These are phyloP conservation scores for Gobio gobio DNA, from an alignment of 2,113 vertebrate species.

Conservation along the genomic window DNA sequence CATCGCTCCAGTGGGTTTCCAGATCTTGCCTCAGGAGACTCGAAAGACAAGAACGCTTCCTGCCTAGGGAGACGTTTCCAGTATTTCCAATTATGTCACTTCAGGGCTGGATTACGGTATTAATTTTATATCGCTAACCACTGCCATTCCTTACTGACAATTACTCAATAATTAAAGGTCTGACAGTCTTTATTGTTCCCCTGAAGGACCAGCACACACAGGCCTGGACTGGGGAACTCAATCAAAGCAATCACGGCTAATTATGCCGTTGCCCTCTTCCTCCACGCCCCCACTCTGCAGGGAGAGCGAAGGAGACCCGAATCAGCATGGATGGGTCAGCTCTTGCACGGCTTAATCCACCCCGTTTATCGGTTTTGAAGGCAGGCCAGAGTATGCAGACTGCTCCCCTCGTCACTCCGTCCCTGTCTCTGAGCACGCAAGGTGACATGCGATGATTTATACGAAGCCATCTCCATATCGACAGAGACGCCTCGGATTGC, in stretches of 20 bases:
- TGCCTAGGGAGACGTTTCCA: constrained; percentile 32
- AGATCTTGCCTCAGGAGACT: constrained; percentile 40
- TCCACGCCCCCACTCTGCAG: constrained; percentile 3
- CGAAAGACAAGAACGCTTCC: neutral
- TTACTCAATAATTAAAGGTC: constrained; percentile 62
- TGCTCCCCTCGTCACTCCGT: neutral
- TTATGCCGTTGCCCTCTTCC: constrained; percentile 39
- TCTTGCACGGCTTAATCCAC: constrained; percentile 5
- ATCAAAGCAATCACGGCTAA: constrained; percentile 55
- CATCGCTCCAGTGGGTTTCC: constrained; percentile 33
- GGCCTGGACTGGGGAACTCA: constrained; percentile 42
- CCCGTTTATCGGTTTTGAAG: constrained; percentile 21
- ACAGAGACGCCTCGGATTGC: neutral
- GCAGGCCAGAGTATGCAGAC: constrained; percentile 31
- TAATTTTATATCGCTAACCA: constrained; percentile 55
- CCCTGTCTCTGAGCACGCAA: neutral
- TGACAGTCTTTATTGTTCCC: constrained; percentile 45
- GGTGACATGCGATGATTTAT: constrained; percentile 34
- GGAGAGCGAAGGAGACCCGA: neutral
- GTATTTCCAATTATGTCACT: constrained; percentile 34
- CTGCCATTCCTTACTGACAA: constrained; percentile 56
- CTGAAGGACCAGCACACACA: constrained; percentile 31
- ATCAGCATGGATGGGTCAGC: constrained; percentile 39
- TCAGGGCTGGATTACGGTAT: constrained; percentile 45
- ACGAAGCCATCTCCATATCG: constrained; percentile 13